Conservation (phyloP, 2,888 invertebrate genomes). For the Cylloceria caligata region DNA sequence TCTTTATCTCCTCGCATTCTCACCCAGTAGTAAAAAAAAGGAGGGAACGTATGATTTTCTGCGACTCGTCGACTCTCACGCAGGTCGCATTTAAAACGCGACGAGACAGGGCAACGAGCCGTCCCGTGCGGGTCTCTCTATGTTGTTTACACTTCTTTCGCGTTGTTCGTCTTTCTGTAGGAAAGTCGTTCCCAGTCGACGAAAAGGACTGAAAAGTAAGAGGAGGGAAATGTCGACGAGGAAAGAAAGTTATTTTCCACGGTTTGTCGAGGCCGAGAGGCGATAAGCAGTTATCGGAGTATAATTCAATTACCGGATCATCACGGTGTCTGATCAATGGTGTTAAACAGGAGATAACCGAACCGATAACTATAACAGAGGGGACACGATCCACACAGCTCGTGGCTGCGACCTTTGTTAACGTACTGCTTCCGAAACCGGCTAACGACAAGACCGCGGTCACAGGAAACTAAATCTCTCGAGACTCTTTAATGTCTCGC, state of each 20-base stretch:
- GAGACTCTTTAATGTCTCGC: conserved; percentile 75
- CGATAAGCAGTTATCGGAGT: conserved; percentile 80
- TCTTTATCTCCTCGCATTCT: conserved; percentile 24
- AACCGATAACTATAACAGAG: conserved; percentile 73
- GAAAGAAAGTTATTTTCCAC: conserved; percentile 68
- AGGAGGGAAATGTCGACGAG: conserved; percentile 43
- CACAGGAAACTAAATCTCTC: conserved; percentile 70
- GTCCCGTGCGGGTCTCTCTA: not conserved
- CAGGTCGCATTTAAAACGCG: conserved; percentile 52
- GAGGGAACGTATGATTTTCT: conserved; percentile 24
- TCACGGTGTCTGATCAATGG: conserved; percentile 80
- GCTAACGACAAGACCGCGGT: conserved; percentile 40
- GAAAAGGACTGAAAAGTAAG: conserved; percentile 33
- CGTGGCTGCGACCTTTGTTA: conserved; percentile 72
- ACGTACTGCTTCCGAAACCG: conserved; percentile 69
- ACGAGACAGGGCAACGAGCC: conserved; percentile 22
- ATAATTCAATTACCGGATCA: conserved; percentile 83
- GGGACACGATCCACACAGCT: conserved; percentile 49
- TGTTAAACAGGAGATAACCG: conserved; percentile 82
- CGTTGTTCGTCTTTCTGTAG: conserved; percentile 8
- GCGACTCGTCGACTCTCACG: conserved; percentile 32
- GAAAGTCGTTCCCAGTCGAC: conserved; percentile 14
- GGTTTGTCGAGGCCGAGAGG: conserved; percentile 60
- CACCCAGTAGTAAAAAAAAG: not conserved
- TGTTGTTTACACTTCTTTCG: conserved; percentile 4